Conservation (phyloP, 1,140 invertebrate species). For the Hetaerina americana region DNA sequence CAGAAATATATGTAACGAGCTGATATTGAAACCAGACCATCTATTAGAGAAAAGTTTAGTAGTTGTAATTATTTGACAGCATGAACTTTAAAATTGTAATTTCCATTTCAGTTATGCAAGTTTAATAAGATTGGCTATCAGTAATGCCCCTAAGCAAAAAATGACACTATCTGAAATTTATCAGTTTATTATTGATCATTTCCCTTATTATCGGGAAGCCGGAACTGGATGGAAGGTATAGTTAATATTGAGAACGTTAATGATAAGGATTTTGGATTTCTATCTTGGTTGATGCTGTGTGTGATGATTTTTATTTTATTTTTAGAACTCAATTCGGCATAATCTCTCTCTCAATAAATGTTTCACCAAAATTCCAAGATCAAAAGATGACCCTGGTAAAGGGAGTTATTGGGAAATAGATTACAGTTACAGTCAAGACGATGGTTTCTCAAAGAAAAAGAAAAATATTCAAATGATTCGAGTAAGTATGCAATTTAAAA, state of each 20-base stretch:
- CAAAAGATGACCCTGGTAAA: slow-evolving; percentile 49
- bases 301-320: slow-evolving; percentile 9
- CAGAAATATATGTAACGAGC: too few species aligned
- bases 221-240: slow-evolving; percentile 58
- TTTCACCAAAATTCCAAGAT: slow-evolving; percentile 48
- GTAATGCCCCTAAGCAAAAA: slow-evolving; percentile 52
- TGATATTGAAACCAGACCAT: too few species aligned
- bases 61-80: too few species aligned
- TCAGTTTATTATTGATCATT: slow-evolving; percentile 61
- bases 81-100: too few species aligned
- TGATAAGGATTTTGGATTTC: background rate
- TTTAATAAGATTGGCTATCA: slow-evolving; percentile 56
- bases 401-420: slow-evolving; percentile 50
- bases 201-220: slow-evolving; percentile 54
- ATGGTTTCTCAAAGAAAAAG: slow-evolving; percentile 20
- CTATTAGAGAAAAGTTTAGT: too few species aligned
- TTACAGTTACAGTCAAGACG: slow-evolving; percentile 28
- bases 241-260: slow-evolving; percentile 3
- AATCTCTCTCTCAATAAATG: slow-evolving; percentile 27
- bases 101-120: slow-evolving; percentile 47
- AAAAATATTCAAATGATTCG: slow-evolving; percentile 13
- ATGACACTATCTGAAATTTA: slow-evolving; percentile 64
- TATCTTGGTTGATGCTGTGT: background rate
- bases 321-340: slow-evolving; percentile 23
- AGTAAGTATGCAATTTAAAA: slow-evolving; percentile 1